Base-by-base conservation (phyloP, 2,113 vertebrate genomes). In the Peromyscus maniculatus region DNA sequence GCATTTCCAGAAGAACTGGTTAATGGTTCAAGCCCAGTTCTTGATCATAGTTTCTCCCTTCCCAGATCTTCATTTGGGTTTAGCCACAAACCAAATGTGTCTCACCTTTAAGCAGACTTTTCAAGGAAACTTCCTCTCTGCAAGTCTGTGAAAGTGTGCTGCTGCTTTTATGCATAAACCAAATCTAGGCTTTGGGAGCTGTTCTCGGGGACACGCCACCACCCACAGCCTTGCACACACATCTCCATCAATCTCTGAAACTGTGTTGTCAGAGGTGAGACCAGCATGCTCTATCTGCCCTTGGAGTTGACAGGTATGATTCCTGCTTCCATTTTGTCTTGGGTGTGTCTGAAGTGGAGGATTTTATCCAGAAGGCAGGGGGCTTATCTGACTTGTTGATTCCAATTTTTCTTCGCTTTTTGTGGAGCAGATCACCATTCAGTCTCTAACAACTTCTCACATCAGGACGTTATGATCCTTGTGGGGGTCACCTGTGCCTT, bases 391-490 rank as follows among this genome's bases (percentile, higher is more conserved):
- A 39, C 26, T 28, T 36, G 28, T 5, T 4, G 62, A 16, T 0
- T 7, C 0, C 2, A 62, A 4, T 71, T n/a, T 66, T 43, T 33
- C 22, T 8, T 49, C 36, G 1, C 39, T 67, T 19, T 52, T 39
- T 26, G 11, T 79, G 17, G 11, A 55, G 15, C 22, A 12, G 11
- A 12, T 46, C 31, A 6, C 9, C 3, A 36, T 36, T 12, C 0
- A 15, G 10, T 22, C 62, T 39, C n/a, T 13, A 6, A 67, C 72
- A 15, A 11, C 49, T n/a, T 19, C 11, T 24, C 3, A 57, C 17
- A 57, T 59, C 69, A 43, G 52, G 39, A 13, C 9, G 0, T 1
- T 7, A 0, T 59, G 24, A 11, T 0, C 24, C 89, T 33, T 57
- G 52, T 21, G 3, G 59, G 55, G 64, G 46, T 4, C 55, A 5